Evolutionary conservation across 37 sponge, comb jelly and placozoan species (phyloP).

Genomic region (Beroe ovata): DNA sequence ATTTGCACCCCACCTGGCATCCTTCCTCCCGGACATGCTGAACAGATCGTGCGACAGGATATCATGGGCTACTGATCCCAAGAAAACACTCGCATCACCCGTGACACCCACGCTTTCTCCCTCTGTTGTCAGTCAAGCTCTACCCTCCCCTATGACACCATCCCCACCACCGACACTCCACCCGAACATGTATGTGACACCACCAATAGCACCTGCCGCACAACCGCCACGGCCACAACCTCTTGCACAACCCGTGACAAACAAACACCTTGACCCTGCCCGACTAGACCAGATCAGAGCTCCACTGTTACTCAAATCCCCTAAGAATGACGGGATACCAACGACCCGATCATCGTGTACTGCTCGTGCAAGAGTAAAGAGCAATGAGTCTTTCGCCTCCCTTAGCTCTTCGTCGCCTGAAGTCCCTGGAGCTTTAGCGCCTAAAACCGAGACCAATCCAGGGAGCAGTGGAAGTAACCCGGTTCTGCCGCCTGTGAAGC

Average conservation of each 20-base stretch:
- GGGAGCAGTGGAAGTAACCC: neutral
- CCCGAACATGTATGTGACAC: neutral
- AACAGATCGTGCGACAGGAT: conserved; percentile 29
- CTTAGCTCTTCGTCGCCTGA: conserved; percentile 35
- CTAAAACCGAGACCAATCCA: neutral
- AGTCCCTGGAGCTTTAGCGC: neutral
- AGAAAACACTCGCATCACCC: conserved; percentile 34
- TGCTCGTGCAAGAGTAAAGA: neutral
- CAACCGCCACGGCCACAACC: neutral
- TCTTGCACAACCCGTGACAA: neutral
- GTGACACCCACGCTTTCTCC: conserved; percentile 17
- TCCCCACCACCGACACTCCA: neutral
- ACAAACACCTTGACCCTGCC: neutral
- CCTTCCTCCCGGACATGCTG: conserved; percentile 28
- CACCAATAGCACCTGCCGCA: neutral
- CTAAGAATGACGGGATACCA: neutral
- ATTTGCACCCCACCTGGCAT: conserved; percentile 21
- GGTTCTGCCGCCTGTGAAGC: neutral
- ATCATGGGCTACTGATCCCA: neutral
- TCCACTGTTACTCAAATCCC: neutral
- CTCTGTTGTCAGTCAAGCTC: neutral
- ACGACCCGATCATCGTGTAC: neutral
- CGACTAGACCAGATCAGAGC: neutral
- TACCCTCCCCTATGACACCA: conserved; percentile 18
- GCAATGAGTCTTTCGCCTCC: conserved; percentile 39